Percentiles rank a stretch among this genome's conserved stretches.
Conservation (phyloP, 2,113 vertebrate genomes). For the Salvator merianae region DNA sequence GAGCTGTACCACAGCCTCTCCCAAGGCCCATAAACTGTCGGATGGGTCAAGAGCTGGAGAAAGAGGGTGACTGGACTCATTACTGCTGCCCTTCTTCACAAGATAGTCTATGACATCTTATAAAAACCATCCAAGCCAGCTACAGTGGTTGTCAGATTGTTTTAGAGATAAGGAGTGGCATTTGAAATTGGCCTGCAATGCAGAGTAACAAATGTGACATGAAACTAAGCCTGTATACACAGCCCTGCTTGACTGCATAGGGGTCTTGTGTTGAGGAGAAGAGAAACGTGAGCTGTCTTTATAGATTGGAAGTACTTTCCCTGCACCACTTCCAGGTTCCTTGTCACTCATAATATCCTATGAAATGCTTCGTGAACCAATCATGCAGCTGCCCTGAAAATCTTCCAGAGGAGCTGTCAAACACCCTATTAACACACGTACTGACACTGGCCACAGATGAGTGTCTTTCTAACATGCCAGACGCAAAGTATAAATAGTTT, state of each 20-base stretch:
- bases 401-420: constrained; percentile 68
- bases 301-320: constrained; percentile 52
- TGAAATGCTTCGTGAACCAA: constrained; percentile 67
- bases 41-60: background rate
- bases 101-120: constrained; percentile 37
- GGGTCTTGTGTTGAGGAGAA: constrained; percentile 49
- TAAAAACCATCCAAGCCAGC: constrained; percentile 22
- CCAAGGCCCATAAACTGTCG: background rate
- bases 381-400: constrained; percentile 62
- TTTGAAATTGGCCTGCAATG: constrained; percentile 42
- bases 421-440: constrained; percentile 60
- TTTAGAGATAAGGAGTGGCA: constrained; percentile 41
- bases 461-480: constrained; percentile 48
- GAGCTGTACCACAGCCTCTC: background rate
- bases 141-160: constrained; percentile 45
- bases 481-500: constrained; percentile 57
- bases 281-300: constrained; percentile 58
- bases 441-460: constrained; percentile 63
- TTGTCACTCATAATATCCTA: constrained; percentile 73
- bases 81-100: background rate
- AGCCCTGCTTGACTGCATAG: constrained; percentile 54
- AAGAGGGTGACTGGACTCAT: background rate
- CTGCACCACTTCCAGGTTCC: constrained; percentile 66
- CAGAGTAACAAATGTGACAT: constrained; percentile 54
- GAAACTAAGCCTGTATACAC: constrained; percentile 37